phyloP scores from a whole-genome alignment of 53 echinoderm and acorn worm genomes.

The Luidia sarsii region DNA sequence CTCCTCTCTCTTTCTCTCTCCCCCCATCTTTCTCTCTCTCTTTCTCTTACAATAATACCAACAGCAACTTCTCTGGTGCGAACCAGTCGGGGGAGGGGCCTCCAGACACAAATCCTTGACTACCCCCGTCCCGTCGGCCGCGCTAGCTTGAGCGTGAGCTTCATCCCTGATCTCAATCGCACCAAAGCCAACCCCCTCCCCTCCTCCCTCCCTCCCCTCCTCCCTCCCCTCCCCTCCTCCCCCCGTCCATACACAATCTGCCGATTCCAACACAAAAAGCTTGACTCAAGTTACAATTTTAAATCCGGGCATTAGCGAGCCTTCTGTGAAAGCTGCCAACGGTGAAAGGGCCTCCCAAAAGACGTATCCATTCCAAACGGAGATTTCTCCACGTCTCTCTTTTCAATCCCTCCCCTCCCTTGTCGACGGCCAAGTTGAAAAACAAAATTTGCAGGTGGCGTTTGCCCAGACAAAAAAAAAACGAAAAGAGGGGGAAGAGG shows the following conservation, averaged over 20 bases:
- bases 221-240: constrained; percentile 8
- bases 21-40: no score
- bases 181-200: no score
- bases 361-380: constrained; percentile 46
- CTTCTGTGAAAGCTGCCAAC: constrained; percentile 10
- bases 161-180: no score
- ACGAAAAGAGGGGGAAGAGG: neutral
- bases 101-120: constrained; percentile 28
- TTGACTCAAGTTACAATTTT: constrained; percentile 51
- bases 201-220: no score
- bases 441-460: constrained; percentile 38
- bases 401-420: constrained; percentile 4
- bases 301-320: constrained; percentile 46
- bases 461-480: no score
- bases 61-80: no score
- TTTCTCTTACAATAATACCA: no score
- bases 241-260: constrained; percentile 35
- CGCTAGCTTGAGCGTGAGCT: no score
- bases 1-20: no score
- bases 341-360: constrained; percentile 9
- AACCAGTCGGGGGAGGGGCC: no score
- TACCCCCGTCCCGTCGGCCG: constrained; percentile 8
- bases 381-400: neutral
- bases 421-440: constrained; percentile 12
- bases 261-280: constrained; percentile 44